These are phyloP conservation scores for Oncorhynchus gorbuscha DNA, from an alignment of 2,113 vertebrate genomes.

Conservation along the genomic window DNA sequence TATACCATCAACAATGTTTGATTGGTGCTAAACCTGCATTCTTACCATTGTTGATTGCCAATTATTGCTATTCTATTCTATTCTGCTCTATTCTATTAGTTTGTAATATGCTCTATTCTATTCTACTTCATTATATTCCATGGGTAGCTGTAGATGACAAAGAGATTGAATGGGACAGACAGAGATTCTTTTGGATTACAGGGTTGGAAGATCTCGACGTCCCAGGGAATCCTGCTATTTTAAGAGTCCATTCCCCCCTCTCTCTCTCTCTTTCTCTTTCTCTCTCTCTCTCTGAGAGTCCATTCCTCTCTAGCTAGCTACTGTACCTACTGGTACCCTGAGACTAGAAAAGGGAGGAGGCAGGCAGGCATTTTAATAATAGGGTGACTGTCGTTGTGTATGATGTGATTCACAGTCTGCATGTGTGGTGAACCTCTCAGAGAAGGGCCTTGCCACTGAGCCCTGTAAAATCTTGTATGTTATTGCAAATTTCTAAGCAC, in stretches of 20 bases:
- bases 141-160: no score
- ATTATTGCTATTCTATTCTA: neutral
- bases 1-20: no score
- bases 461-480: conserved; percentile 64
- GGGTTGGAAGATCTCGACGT: conserved; percentile 31
- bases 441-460: conserved; percentile 50
- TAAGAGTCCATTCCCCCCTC: conserved; percentile 26
- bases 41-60: no score
- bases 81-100: neutral
- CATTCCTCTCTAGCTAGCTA: no score
- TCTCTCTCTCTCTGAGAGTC: conserved; percentile 36
- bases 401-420: conserved; percentile 54
- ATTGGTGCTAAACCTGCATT: no score
- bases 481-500: conserved; percentile 70
- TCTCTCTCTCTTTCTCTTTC: neutral
- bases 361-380: conserved; percentile 63
- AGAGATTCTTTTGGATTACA: conserved; percentile 55
- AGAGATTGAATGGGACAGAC: no score
- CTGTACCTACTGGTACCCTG: conserved; percentile 14
- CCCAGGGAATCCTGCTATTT: conserved; percentile 44
- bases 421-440: conserved; percentile 48
- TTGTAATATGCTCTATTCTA: neutral
- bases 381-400: conserved; percentile 45
- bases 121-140: no score
- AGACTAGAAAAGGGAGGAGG: conserved; percentile 36